Evolutionary conservation across 2,797 vertebrate species (phyloP), one percentile per base, ranked within the genome.

Genomic region (Sebastes nivosus): DNA sequence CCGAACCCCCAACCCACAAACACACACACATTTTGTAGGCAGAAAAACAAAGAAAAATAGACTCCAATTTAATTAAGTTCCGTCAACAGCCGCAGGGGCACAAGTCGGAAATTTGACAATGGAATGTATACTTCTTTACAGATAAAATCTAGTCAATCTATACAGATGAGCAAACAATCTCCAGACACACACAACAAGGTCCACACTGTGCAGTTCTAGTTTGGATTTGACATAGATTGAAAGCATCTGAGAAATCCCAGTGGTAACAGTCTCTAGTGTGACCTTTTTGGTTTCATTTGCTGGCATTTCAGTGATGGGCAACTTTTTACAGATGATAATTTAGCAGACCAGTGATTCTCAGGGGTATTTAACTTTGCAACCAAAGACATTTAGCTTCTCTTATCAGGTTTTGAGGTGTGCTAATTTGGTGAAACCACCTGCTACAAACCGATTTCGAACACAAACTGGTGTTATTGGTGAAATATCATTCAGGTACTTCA

Each of bases 101-200:
- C 34, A 79, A n/a, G 55, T 87, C 84, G 66, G 61, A 80, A 60
- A 80, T 58, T 34, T 63, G 74, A 92, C 84, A 88, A 65, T 65
- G 91, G 91, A 94, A 94, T 92, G 92, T 90, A 82, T 68, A 78
- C 22, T 66, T 65, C 66, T 87, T 81, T 68, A 86, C 80, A 92
- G 82, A 89, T 87, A 46, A 71, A 82, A 89, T 88, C 79, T 38
- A 64, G 54, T 66, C 54, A 59, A 82, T 54, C 52, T 72, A 57
- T 54, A 80, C 73, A 61, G 80, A 90, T 38, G 67, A 54, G 68
- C 66, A 67, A 67, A 6, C 70, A 29, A 75, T 69, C 32, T 81
- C 36, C 76, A 82, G 46, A 76, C 46, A 70, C 78, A 72, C 46
- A 64, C 50, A 72, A 82, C 72, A 42, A 68, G 9, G 27, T 74